Evolutionary conservation across 2,888 invertebrate genomes (phyloP).

Genomic region (Sinelater perroti): DNA sequence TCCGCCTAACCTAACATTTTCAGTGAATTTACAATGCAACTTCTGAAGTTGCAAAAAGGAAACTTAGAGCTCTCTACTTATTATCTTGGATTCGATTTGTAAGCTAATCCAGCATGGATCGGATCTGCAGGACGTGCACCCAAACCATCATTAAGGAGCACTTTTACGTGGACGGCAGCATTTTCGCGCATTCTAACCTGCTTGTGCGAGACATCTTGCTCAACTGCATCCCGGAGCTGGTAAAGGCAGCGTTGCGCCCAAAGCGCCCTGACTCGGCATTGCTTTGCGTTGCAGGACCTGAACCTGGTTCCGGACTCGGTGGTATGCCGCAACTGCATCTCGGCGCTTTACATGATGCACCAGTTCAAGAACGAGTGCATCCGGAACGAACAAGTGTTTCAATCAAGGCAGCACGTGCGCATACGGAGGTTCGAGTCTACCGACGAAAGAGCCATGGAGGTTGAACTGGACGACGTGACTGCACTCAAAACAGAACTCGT

Average conservation of each 20-base stretch:
- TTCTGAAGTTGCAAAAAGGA: too few relatives aligned
- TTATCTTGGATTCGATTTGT: too few relatives aligned
- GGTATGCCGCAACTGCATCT: constrained; percentile 10
- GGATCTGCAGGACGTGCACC: constrained; percentile 4
- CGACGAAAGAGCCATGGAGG: background rate
- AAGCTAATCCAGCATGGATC: background rate
- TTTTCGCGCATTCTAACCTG: background rate
- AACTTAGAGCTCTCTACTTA: too few relatives aligned
- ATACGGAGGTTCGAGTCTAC: background rate
- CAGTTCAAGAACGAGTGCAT: constrained; percentile 7
- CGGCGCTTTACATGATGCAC: background rate
- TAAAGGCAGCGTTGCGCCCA: too few relatives aligned
- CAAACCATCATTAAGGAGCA: constrained; percentile 2
- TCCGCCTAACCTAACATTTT: too few relatives aligned
- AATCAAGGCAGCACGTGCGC: background rate
- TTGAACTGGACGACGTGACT: background rate
- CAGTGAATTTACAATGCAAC: too few relatives aligned
- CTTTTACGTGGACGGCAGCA: constrained; percentile 5
- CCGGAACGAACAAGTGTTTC: constrained; percentile 4
- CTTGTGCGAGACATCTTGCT: background rate
- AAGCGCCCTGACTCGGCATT: too few relatives aligned
- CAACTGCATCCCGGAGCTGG: constrained; percentile 1
- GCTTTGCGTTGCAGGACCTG: constrained; percentile 5
- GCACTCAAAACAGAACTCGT: constrained; percentile 4
- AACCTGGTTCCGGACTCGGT: constrained; percentile 5